Conservation (phyloP, 1,140 invertebrate species). For the Vanessa tameamea region DNA sequence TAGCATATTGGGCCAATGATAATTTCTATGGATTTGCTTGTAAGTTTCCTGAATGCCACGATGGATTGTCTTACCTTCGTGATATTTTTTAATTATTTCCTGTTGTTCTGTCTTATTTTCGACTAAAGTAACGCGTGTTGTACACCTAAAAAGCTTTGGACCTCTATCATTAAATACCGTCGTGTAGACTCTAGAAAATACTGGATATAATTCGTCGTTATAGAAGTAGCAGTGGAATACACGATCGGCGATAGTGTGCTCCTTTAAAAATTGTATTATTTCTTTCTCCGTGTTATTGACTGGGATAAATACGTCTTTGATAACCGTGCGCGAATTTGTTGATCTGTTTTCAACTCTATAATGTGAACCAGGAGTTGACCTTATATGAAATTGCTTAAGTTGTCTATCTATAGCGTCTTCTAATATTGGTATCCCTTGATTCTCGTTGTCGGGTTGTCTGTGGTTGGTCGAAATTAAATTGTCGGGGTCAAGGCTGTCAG, state of each 20-base stretch:
- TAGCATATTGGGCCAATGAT: conserved; percentile 53
- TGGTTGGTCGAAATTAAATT: background rate
- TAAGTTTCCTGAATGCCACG: conserved; percentile 60
- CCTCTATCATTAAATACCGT: conserved; percentile 37
- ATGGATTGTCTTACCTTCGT: conserved; percentile 56
- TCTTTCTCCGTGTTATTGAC: conserved; percentile 42
- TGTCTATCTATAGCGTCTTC: conserved; percentile 17
- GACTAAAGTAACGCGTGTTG: conserved; percentile 44
- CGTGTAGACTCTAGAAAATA: conserved; percentile 37
- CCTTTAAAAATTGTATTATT: conserved; percentile 42
- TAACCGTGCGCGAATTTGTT: conserved; percentile 39
- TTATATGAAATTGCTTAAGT: conserved; percentile 42
- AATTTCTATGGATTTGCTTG: conserved; percentile 45
- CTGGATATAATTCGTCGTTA: conserved; percentile 33
- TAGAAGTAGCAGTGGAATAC: conserved; percentile 49
- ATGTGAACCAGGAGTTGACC: conserved; percentile 36
- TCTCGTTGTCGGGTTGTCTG: background rate
- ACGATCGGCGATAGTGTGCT: conserved; percentile 34
- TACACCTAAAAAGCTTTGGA: conserved; percentile 43
- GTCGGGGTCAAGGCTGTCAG: background rate
- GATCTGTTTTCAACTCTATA: conserved; percentile 44
- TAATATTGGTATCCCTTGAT: conserved; percentile 6
- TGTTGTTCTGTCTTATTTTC: conserved; percentile 45
- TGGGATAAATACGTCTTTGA: conserved; percentile 40
- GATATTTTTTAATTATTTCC: conserved; percentile 53